Conservation (phyloP, 2,888 invertebrate species). For the Dicycla oo region DNA sequence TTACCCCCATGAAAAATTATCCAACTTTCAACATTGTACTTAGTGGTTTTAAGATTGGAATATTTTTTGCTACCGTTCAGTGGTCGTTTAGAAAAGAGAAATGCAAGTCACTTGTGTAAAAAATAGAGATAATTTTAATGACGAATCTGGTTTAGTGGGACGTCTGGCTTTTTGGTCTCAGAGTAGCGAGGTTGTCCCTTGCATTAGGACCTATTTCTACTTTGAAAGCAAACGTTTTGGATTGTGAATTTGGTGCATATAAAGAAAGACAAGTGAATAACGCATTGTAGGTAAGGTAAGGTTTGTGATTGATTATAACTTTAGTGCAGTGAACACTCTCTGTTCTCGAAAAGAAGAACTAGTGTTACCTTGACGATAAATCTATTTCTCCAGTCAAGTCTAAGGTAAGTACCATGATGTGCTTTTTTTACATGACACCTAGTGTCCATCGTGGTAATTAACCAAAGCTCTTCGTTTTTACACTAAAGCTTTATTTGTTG, state of each 20-base stretch:
- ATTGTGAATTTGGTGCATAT: neutral
- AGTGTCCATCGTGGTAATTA: neutral
- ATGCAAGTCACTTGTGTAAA: conserved; percentile 48
- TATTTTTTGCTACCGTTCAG: conserved; percentile 47
- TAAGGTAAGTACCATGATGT: neutral
- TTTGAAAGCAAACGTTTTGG: neutral
- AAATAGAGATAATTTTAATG: conserved; percentile 49
- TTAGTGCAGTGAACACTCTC: neutral
- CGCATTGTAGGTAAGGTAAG: too few relatives aligned
- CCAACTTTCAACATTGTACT: conserved; percentile 46
- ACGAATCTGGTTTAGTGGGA: conserved; percentile 26
- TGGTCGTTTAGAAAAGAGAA: conserved; percentile 46
- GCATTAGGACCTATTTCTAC: conserved; percentile 12
- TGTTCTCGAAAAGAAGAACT: neutral
- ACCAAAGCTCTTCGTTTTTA: neutral
- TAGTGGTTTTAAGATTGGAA: conserved; percentile 14
- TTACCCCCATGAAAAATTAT: conserved; percentile 13
- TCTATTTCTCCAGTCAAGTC: neutral
- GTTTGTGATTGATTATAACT: neutral
- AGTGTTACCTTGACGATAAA: neutral
- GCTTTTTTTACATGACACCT: neutral
- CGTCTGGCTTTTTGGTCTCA: conserved; percentile 21
- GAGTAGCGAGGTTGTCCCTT: conserved; percentile 15
- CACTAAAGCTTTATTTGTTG: neutral
- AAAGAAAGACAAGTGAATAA: neutral